Conservation (phyloP, 2,888 invertebrate species). For the Oasisia sp. region DNA sequence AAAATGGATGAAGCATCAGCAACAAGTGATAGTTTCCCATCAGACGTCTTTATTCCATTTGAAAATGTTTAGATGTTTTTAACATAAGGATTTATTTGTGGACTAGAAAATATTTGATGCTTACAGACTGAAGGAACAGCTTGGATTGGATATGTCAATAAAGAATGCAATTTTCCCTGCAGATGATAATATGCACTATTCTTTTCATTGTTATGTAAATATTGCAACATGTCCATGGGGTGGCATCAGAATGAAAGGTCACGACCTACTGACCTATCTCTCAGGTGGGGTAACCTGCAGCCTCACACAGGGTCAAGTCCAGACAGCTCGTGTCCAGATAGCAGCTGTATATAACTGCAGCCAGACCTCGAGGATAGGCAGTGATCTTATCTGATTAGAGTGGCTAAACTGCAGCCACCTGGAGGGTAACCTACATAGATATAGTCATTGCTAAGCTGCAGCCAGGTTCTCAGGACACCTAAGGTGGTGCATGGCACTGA, state of each 20-base stretch:
- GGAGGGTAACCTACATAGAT: conserved; percentile 6
- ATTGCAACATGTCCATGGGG: not conserved
- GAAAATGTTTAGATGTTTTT: not conserved
- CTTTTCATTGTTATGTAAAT: not conserved
- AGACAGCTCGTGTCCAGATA: not conserved
- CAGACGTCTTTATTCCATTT: not conserved
- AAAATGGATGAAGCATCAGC: not conserved
- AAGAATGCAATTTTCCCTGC: not conserved
- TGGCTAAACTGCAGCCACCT: conserved; percentile 6
- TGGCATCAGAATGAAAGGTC: not conserved
- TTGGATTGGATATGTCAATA: too few relatives aligned
- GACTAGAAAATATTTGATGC: too few relatives aligned
- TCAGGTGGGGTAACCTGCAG: not conserved
- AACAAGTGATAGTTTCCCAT: not conserved
- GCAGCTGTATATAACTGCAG: conserved; percentile 3
- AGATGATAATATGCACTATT: not conserved
- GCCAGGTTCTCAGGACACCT: not conserved
- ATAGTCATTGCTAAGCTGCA: not conserved
- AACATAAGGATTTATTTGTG: too few relatives aligned
- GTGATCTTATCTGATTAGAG: conserved; percentile 11
- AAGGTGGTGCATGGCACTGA: not conserved
- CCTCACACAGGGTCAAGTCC: not conserved
- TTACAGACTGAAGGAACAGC: too few relatives aligned
- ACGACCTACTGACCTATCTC: not conserved
- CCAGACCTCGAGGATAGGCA: not conserved